Base-by-base conservation (phyloP, 1,140 invertebrate genomes). In the Solenopsis fugax region DNA sequence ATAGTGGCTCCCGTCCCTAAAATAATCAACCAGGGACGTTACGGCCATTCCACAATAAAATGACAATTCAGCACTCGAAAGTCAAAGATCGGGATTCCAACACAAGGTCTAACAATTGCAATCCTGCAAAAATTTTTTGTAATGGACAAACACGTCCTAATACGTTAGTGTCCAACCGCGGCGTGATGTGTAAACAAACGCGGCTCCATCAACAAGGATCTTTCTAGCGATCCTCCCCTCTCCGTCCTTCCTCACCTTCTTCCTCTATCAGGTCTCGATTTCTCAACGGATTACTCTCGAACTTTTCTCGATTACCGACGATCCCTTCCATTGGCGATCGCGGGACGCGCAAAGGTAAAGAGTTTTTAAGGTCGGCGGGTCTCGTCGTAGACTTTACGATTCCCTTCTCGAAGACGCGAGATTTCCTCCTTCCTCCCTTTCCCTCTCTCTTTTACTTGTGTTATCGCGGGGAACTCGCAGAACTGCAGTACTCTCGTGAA, bases 221-320 rank as follows among this genome's bases (percentile, higher is more conserved):
- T 24, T 41, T 41, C 37, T 56, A 0, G 10, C 24, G 56, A 21
- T 5, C 4, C 7, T 5, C 10, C 52, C 16, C 12, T 10, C 21
- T 18, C 4, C 29, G 29, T n/a, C 34, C 50, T 37, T 29, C 29
- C 29, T 29, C 29, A 29, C 29, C 29, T 37, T 54, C 52, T 6
- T 56, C 5, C 13, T 58, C 34, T 52, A 41, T n/a, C 2, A 0
- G 29, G 18, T 34, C 45, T n/a, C 29, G 50, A 54, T 72, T 54
- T 72, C 29, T 21, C 71, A 50, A 54, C 4, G n/a, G 71, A 72
- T 72, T 73, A 77, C 56, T 21, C 75, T 62, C 21, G 56, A 48
- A 29, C 29, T 29, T 29, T 29, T 48, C 37, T 45, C 24, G 29
- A 29, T 29, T 18, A 18, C 54, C 21, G 13, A 9, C 75, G 75